Percentiles rank a stretch among this genome's conserved stretches.
Evolutionary conservation across 2,797 vertebrate species (phyloP).

Genomic region (Rallus crepitans): DNA sequence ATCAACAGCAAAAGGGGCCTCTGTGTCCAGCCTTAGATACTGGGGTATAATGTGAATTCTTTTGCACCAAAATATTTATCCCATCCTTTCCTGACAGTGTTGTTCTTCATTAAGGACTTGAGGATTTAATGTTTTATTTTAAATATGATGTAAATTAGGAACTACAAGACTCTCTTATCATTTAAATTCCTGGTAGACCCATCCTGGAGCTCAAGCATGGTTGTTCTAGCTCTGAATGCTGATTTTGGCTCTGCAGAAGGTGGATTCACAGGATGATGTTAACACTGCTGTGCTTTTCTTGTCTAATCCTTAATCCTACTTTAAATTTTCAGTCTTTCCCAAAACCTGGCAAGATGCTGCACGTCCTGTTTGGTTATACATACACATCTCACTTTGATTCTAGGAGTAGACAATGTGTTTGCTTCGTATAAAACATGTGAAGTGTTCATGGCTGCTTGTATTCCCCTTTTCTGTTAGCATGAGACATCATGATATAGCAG

Average conservation of each 20-base stretch:
- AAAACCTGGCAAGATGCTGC: background rate
- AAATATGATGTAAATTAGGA: background rate
- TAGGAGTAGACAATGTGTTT: background rate
- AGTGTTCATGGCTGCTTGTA: background rate
- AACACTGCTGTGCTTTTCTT: background rate
- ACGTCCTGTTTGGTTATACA: accelerated
- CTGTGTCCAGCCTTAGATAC: background rate
- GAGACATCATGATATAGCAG: background rate
- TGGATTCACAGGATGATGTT: background rate
- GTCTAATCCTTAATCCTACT: background rate
- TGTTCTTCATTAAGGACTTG: background rate
- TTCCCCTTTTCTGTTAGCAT: background rate
- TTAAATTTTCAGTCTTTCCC: background rate
- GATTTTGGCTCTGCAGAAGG: background rate
- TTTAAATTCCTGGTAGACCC: background rate
- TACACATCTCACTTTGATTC: background rate
- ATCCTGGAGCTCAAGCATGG: background rate
- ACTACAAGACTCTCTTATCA: background rate
- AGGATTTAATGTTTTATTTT: background rate
- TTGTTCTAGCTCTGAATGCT: background rate
- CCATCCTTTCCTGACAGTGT: background rate
- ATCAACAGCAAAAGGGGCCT: background rate
- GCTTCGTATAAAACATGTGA: background rate
- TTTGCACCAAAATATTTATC: background rate
- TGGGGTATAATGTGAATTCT: background rate